phyloP scores from a whole-genome alignment of 2,888 invertebrate genomes.

The Eilema depressum region DNA sequence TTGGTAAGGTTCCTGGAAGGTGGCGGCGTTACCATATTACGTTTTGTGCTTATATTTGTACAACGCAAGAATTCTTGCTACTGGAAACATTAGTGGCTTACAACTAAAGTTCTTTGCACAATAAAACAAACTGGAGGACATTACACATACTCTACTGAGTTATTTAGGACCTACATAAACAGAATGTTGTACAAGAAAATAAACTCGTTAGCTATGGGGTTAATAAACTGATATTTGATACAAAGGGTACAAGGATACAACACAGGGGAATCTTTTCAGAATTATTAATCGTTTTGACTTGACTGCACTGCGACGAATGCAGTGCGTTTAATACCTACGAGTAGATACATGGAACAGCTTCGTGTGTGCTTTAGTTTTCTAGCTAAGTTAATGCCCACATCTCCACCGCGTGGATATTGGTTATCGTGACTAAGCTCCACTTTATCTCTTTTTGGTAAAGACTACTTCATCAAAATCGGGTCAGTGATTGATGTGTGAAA shows the following conservation, averaged over 20 bases:
- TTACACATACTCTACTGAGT: conserved; percentile 11
- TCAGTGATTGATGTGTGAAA: too few relatives aligned
- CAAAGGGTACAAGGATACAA: not conserved
- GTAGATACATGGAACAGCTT: not conserved
- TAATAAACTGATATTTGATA: not conserved
- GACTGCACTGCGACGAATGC: not conserved
- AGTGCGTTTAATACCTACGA: not conserved
- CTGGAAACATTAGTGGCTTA: not conserved
- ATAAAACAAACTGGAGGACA: conserved; percentile 16
- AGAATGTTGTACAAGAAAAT: not conserved
- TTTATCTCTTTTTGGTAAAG: too few relatives aligned
- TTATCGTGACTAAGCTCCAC: too few relatives aligned
- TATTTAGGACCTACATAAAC: conserved; percentile 34
- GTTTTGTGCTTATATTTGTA: not conserved
- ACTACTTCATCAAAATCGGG: too few relatives aligned
- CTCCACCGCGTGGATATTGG: too few relatives aligned
- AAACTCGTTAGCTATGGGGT: not conserved
- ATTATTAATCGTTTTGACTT: not conserved
- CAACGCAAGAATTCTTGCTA: not conserved
- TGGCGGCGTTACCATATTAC: not conserved
- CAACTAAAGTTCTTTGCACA: not conserved
- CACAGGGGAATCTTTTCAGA: not conserved
- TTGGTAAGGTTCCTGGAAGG: conserved; percentile 1
- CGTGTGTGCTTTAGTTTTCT: not conserved
- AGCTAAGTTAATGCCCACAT: not conserved